Conservation (phyloP, 1,140 invertebrate species). For the Sinella curviseta region DNA sequence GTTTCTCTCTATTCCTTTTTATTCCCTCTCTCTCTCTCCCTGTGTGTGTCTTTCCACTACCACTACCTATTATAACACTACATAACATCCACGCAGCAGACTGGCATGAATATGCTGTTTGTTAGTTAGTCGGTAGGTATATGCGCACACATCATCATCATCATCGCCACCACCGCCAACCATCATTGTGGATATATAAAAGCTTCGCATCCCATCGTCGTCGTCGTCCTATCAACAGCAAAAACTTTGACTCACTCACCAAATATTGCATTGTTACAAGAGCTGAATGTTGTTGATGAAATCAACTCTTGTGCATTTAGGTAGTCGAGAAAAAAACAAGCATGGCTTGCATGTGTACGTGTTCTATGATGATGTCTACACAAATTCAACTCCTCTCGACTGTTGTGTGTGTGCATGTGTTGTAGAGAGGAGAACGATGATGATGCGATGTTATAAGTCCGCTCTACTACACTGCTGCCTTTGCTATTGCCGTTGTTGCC, state of each 20-base stretch:
- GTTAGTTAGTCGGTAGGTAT: neutral
- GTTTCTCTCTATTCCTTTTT: neutral
- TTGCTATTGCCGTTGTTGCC: no score
- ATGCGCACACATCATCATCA: neutral
- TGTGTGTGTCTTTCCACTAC: neutral
- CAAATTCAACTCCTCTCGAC: no score
- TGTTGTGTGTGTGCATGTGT: no score
- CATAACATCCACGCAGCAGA: no score
- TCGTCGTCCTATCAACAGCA: neutral
- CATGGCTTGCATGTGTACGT: conserved; percentile 13
- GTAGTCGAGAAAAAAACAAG: conserved; percentile 1
- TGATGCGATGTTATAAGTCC: no score
- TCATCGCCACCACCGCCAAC: no score
- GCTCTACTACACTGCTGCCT: no score
- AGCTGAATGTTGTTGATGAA: conserved; percentile 9
- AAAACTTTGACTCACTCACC: conserved; percentile 20
- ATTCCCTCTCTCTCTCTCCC: no score
- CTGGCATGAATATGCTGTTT: no score
- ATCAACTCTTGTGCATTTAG: conserved; percentile 15
- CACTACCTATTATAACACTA: neutral
- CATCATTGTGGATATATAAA: neutral
- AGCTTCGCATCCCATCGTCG: neutral
- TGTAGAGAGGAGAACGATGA: neutral
- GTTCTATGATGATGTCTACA: neutral
- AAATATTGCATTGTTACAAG: conserved; percentile 12